Base-by-base conservation (phyloP, 1,140 invertebrate genomes). In the Riptortus pedestris region DNA sequence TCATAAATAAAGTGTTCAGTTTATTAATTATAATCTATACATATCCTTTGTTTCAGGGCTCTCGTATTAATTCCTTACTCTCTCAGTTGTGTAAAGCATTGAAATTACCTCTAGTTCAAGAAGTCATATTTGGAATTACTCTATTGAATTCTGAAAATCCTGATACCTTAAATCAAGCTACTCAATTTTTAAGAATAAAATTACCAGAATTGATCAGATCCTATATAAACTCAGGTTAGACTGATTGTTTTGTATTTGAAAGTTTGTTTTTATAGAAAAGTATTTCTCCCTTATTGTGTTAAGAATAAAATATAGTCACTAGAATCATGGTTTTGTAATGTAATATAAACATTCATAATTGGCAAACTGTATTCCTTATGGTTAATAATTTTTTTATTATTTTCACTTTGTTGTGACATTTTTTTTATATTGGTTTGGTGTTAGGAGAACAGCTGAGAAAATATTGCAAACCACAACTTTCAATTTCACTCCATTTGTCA, bases 61-160 rank as follows among this genome's bases (percentile, higher is more conserved):
- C 52, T 70, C 85, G 84, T 77, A 81, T 85, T 67, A 74, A 81
- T 67, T 85, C 89, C 72, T 83, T 94, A 71, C 84, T 94, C 74
- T 78, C 79, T 71, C 85, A 90, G 71, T 79, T 96, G 62, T 88
- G 86, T 74, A 88, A 88, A 78, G 81, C 89, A 70, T 80, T 94
- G 67, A 86, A 86, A 71, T 82, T 95, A 67, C 87, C 85, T 59
- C 80, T 86, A 69, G 85, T 93, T 16, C 89, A 93, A 77, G 92
- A 96, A 79, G 87, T 93, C 71, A 85, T 88, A 22, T 86, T 95
- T 77, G 88, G 88, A 33, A 79, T 96, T 71, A 85, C 88, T 55
- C 77, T 95, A 61, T 81, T 87, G 45, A 83, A 88, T 73, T 92
- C 91, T 0, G 82, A 83, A 12, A 86, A 86, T 73, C 68, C 79